Percentiles rank a stretch among this genome's conserved stretches.
phyloP scores from a whole-genome alignment of 2,113 vertebrate species.

The Oophaga pumilio region DNA sequence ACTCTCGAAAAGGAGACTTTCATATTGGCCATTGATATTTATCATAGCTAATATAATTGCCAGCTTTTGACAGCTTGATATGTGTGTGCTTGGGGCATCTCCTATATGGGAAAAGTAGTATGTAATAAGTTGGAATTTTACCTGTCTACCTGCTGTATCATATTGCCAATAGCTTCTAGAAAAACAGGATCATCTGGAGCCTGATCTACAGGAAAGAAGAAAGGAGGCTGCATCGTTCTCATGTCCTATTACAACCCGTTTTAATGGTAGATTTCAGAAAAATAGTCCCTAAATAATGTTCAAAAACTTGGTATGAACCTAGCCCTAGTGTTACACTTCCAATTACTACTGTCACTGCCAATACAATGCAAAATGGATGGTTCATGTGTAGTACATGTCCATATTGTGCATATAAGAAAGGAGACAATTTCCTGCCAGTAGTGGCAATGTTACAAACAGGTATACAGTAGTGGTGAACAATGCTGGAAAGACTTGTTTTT shows the following conservation, averaged over 20 bases:
- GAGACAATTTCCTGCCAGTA: neutral
- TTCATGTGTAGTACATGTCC: neutral
- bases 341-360: neutral
- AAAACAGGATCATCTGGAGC: too few relatives aligned
- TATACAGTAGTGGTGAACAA: conserved; percentile 37
- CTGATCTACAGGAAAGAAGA: too few relatives aligned
- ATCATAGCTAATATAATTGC: neutral
- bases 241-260: too few relatives aligned
- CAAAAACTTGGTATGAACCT: neutral
- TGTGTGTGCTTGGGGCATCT: neutral
- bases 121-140: neutral
- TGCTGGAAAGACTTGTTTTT: conserved; percentile 64
- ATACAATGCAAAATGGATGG: neutral
- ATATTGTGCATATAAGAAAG: neutral
- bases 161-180: too few relatives aligned
- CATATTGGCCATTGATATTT: neutral
- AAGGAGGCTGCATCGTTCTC: too few relatives aligned
- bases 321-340: neutral
- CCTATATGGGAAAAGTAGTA: neutral
- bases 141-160: neutral
- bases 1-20: neutral
- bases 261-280: too few relatives aligned
- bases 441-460: neutral
- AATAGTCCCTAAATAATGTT: neutral
- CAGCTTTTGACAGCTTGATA: neutral